Conservation (phyloP, 1,140 invertebrate species). For the Pseudomyrmex concolor region DNA sequence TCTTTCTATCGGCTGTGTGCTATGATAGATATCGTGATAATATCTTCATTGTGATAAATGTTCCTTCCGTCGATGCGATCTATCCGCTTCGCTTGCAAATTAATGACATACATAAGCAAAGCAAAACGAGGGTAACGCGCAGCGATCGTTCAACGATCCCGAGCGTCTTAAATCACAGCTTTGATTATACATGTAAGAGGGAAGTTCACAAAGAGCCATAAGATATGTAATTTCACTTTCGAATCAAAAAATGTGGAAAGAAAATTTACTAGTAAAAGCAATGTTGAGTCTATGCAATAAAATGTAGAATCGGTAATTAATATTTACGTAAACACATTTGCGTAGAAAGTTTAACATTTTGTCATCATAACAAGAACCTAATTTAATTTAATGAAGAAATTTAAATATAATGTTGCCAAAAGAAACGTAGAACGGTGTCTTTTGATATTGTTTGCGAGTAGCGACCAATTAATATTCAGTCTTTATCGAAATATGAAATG, state of each 20-base stretch:
- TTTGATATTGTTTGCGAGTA: constrained; percentile 65
- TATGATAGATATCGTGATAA: constrained; percentile 55
- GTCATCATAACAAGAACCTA: constrained; percentile 3
- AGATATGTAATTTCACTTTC: constrained; percentile 2
- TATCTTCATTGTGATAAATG: constrained; percentile 60
- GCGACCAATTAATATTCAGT: constrained; percentile 70
- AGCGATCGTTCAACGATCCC: not conserved
- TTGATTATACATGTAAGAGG: constrained; percentile 23
- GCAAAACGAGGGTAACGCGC: constrained; percentile 22
- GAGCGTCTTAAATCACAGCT: constrained; percentile 38
- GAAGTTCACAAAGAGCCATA: not conserved
- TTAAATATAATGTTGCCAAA: constrained; percentile 78
- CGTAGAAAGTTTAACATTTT: not conserved
- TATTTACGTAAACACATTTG: not conserved
- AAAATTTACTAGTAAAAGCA: not conserved
- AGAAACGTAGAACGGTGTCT: constrained; percentile 70
- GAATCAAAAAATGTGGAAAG: not conserved
- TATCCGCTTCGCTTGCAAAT: constrained; percentile 39
- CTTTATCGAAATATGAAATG: constrained; percentile 44
- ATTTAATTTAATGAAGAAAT: constrained; percentile 66
- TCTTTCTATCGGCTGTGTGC: constrained; percentile 1
- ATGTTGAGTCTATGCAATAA: not conserved
- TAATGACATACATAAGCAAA: constrained; percentile 26
- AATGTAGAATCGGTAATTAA: not conserved
- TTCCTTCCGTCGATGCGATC: constrained; percentile 23